Evolutionary conservation across 2,888 invertebrate species (phyloP), one percentile per base, ranked within the genome.

Genomic region (Erebia epiphron): DNA sequence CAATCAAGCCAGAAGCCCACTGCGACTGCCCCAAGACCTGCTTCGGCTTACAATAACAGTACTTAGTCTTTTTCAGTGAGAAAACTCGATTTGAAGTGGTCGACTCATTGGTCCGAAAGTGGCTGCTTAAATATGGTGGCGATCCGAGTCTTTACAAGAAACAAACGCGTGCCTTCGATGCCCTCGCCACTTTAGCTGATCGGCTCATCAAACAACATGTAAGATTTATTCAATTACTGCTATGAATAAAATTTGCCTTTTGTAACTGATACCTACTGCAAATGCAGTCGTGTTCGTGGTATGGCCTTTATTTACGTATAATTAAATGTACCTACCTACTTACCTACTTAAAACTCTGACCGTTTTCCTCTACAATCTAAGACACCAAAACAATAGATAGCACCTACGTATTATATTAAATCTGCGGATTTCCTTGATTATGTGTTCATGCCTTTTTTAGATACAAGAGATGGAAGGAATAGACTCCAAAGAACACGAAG

Each of bases 71-170:
- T 35, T 35, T 9, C 78, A 91, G 92, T 49, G 71, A 77, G 0
- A 84, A 82, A 70, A 85, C 91, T 7, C 86, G 91, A 10, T 92
- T 79, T 72, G 91, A 92, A 72, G 85, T 89, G 4, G 86, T 92
- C 0, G 91, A 92, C 65, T 50, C 56, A 4, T 68, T 90, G 50
- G 86, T 90, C 0, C 83, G 83, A 43, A 89, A 86, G 69, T 92
- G 92, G 92, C 76, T 91, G 1, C 73, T 84, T 14, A 87, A 85
- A 68, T 80, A 83, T 63, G 92, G 92, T 4, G 91, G 91, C 0
- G 91, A 92, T 71, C 91, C 92, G 4, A 83, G 78, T 49, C 81
- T 84, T 56, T 92, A 91, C 75, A 92, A 92, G 78, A 89, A 87
- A 69, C 87, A 89, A 64, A 92, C 92, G 9, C 80, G 84, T 11